These are phyloP conservation scores for Luidia sarsii DNA, from an alignment of 53 echinoderm and acorn worm genomes.

Conservation along the genomic window DNA sequence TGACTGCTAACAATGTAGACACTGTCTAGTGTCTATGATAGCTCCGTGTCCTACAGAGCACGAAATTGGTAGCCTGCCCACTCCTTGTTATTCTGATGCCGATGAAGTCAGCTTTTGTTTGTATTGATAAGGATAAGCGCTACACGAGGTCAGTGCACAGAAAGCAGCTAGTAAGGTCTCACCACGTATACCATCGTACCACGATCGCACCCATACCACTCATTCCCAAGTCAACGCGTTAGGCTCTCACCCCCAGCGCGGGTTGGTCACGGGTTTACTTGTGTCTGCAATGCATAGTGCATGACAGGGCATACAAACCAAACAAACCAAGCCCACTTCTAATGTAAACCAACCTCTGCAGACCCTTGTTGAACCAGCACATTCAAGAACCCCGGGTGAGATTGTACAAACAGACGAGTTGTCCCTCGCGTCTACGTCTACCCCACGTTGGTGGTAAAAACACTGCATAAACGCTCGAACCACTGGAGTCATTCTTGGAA, in stretches of 20 bases:
- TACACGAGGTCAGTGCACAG: too few relatives aligned
- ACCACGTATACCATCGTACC: too few relatives aligned
- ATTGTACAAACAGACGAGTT: constrained; percentile 27
- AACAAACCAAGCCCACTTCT: constrained; percentile 28
- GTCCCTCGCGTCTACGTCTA: neutral
- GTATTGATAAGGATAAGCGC: constrained; percentile 47
- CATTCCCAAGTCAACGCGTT: too few relatives aligned
- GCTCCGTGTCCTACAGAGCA: too few relatives aligned
- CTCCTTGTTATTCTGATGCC: neutral
- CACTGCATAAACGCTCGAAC: too few relatives aligned
- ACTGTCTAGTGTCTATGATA: too few relatives aligned
- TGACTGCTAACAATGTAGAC: too few relatives aligned
- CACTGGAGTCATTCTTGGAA: too few relatives aligned
- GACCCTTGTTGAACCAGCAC: constrained; percentile 25
- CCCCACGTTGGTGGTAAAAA: constrained; percentile 11
- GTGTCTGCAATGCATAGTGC: neutral
- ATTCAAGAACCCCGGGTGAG: neutral
- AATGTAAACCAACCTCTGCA: constrained; percentile 36
- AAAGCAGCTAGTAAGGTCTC: too few relatives aligned
- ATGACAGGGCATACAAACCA: constrained; percentile 18
- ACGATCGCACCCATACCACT: too few relatives aligned
- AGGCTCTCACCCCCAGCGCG: too few relatives aligned
- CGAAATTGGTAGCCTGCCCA: neutral
- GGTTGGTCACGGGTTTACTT: too few relatives aligned
- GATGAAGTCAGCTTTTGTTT: constrained; percentile 33